A percentile compares a stretch with the other conserved stretches of the same genome.
These are phyloP conservation scores for Araneus ventricosus DNA, from an alignment of 1,140 invertebrate species.

Conservation along the genomic window DNA sequence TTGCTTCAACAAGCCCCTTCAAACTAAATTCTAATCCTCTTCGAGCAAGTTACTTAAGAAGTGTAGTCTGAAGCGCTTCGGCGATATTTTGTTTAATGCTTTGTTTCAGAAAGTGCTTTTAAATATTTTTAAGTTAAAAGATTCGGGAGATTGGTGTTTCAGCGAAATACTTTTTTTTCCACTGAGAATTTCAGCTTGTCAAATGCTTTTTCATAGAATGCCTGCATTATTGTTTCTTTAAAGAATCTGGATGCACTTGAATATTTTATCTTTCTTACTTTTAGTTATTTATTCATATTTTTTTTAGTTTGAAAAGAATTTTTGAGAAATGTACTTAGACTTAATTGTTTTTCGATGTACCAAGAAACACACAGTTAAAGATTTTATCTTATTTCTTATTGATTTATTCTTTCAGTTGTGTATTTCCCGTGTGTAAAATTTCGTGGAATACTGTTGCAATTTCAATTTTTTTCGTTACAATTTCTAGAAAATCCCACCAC, in stretches of 20 bases:
- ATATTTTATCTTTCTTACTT: neutral
- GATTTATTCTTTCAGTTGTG: no score
- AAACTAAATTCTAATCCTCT: conserved; percentile 34
- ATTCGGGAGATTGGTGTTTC: neutral
- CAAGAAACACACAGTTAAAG: no score
- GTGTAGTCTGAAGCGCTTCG: neutral
- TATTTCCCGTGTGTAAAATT: no score
- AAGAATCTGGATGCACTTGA: neutral
- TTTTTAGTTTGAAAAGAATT: neutral
- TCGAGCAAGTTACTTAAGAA: conserved; percentile 12
- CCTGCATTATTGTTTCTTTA: neutral
- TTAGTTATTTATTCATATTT: neutral
- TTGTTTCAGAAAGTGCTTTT: conserved; percentile 7
- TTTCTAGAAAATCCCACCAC: no score
- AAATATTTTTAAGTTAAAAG: conserved; percentile 26
- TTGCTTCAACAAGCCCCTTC: neutral
- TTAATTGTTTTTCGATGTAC: no score
- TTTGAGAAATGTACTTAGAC: neutral
- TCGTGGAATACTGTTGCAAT: no score
- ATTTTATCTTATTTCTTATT: no score
- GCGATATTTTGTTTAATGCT: conserved; percentile 1
- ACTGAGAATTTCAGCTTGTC: neutral
- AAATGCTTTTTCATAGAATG: neutral
- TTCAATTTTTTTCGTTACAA: no score
- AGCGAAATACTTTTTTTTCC: neutral